These are phyloP conservation scores for Bembecia ichneumoniformis DNA, from an alignment of 2,888 invertebrate genomes.

Conservation along the genomic window DNA sequence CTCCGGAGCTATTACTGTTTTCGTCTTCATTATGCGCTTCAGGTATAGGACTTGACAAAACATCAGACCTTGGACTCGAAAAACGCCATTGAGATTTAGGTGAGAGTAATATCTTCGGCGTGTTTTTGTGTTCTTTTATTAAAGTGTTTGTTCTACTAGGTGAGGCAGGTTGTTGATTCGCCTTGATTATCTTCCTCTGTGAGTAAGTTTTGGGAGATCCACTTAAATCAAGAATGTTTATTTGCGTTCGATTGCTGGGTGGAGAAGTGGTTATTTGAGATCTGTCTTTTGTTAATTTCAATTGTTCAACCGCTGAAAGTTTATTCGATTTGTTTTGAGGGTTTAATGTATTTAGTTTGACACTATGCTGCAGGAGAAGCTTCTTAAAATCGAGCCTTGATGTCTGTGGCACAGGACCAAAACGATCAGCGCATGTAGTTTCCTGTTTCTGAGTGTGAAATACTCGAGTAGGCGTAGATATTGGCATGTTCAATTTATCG, in stretches of 20 bases:
- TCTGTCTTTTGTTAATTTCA: conserved; percentile 78
- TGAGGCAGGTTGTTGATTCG: conserved; percentile 62
- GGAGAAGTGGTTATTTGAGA: conserved; percentile 28
- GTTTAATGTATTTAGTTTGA: conserved; percentile 70
- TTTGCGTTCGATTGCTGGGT: conserved; percentile 51
- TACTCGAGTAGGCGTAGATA: conserved; percentile 18
- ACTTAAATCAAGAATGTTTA: conserved; percentile 79
- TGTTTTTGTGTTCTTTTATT: conserved; percentile 66
- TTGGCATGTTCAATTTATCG: conserved; percentile 45
- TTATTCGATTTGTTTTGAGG: conserved; percentile 73
- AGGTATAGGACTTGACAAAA: conserved; percentile 87
- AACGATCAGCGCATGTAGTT: conserved; percentile 74
- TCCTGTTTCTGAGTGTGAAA: conserved; percentile 44
- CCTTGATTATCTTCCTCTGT: conserved; percentile 73
- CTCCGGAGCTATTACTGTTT: conserved; percentile 74
- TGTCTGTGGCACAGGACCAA: conserved; percentile 77
- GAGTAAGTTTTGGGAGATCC: conserved; percentile 80
- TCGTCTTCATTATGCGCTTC: conserved; percentile 88
- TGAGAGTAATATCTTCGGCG: conserved; percentile 77
- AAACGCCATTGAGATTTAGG: conserved; percentile 82
- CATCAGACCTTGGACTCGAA: conserved; percentile 83
- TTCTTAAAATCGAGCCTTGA: conserved; percentile 89
- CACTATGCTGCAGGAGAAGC: conserved; percentile 82
- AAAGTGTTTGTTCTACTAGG: conserved; percentile 69
- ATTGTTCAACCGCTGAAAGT: conserved; percentile 83